Evolutionary conservation across 2,113 vertebrate species (phyloP).

Genomic region (Platysteira castanea): DNA sequence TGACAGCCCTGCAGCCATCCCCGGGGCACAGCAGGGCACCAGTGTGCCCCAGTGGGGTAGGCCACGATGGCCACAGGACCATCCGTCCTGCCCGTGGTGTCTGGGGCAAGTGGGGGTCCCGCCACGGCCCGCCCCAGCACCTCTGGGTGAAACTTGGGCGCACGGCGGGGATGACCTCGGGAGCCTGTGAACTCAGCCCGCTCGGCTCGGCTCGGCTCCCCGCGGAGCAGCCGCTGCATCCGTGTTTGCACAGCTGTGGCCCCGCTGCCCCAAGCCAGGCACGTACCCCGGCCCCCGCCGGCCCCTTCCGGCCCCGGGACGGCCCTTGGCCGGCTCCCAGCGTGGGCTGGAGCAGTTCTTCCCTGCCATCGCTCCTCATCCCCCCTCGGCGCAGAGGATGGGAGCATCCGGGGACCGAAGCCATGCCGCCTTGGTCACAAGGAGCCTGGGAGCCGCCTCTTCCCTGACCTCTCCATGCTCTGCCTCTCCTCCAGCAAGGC

Average conservation of each 20-base stretch:
- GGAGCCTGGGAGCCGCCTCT: neutral
- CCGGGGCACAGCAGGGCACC: neutral
- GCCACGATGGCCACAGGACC: accelerated
- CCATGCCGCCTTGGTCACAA: neutral
- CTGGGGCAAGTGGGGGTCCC: neutral
- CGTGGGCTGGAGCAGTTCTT: neutral
- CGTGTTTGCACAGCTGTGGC: slow-evolving; percentile 52
- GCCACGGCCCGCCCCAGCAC: neutral
- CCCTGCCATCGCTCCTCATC: neutral
- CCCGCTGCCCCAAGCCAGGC: neutral
- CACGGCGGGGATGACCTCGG: neutral
- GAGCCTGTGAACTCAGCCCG: neutral
- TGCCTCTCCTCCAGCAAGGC: neutral
- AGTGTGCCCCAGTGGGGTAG: accelerated
- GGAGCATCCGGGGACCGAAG: neutral
- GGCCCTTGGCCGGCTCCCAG: neutral
- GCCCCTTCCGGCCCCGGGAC: neutral
- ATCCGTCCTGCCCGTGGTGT: neutral
- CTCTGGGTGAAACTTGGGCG: neutral
- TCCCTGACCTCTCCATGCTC: neutral
- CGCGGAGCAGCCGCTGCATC: neutral
- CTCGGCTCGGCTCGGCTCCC: neutral
- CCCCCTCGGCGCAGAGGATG: neutral
- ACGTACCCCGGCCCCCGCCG: neutral
- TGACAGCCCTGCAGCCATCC: accelerated